These are phyloP conservation scores for Tetrao urogallus DNA, from an alignment of 2,113 vertebrate species.

Conservation along the genomic window DNA sequence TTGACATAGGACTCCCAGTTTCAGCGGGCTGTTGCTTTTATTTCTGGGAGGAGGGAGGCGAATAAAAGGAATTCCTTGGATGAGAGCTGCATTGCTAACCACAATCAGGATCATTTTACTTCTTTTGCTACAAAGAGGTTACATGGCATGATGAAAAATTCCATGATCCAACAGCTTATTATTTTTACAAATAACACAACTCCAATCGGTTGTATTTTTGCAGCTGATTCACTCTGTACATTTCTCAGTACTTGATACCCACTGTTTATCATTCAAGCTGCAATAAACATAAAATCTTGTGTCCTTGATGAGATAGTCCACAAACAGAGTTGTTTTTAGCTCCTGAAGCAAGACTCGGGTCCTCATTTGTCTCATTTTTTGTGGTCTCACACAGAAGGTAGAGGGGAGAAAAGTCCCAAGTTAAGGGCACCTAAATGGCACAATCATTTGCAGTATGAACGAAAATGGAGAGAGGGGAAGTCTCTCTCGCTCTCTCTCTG, in stretches of 20 bases:
- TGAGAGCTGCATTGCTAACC: conserved; percentile 33
- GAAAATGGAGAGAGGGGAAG: fast-evolving
- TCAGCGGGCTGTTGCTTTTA: neutral
- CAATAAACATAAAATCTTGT: neutral
- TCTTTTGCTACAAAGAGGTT: conserved; percentile 34
- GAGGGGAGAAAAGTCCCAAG: fast-evolving
- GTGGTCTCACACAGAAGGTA: neutral
- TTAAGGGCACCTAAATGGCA: neutral
- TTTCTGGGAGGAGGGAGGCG: conserved; percentile 19
- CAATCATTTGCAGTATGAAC: neutral
- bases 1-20: neutral
- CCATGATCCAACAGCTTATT: conserved; percentile 13
- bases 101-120: conserved; percentile 53
- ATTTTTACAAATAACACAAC: conserved; percentile 24
- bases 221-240: neutral
- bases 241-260: neutral
- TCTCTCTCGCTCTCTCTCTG: too few species aligned
- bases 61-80: conserved; percentile 62
- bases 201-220: conserved; percentile 8
- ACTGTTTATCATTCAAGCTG: neutral
- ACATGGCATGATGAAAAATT: conserved; percentile 19
- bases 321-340: neutral
- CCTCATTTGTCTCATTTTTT: neutral
- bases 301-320: neutral
- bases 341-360: neutral